Conservation (phyloP, 2,797 vertebrate genomes). For the Hydrophis major region DNA sequence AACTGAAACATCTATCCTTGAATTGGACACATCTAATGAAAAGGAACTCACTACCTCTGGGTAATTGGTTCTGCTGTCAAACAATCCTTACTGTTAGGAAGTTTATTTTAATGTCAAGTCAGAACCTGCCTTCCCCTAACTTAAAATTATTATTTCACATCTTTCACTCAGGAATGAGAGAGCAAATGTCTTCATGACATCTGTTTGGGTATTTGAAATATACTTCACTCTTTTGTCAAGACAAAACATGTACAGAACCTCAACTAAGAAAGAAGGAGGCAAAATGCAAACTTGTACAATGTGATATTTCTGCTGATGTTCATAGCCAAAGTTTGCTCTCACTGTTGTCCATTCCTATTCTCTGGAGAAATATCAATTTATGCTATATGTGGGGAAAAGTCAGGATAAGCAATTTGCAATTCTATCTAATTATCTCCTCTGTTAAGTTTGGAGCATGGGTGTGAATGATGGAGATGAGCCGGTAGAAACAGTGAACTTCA, state of each 20-base stretch:
- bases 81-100: neutral
- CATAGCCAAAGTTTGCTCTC: no score
- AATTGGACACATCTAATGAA: neutral
- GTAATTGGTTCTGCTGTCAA: neutral
- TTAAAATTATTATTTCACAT: neutral
- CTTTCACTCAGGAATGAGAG: neutral
- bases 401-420: no score
- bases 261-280: no score
- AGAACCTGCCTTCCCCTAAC: neutral
- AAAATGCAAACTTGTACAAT: no score
- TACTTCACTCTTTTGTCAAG: neutral
- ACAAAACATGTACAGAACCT: neutral
- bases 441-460: no score
- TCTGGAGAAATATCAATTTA: no score
- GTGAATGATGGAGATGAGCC: no score
- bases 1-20: neutral
- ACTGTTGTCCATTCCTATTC: no score
- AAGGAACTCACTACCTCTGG: neutral
- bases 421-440: no score
- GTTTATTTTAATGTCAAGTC: neutral
- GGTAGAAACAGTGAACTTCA: no score
- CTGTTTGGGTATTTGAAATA: neutral
- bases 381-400: no score
- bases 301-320: no score
- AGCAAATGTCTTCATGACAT: neutral